These are phyloP conservation scores for Dromococcyx pavoninus DNA, from an alignment of 2,797 vertebrate species.

Conservation along the genomic window DNA sequence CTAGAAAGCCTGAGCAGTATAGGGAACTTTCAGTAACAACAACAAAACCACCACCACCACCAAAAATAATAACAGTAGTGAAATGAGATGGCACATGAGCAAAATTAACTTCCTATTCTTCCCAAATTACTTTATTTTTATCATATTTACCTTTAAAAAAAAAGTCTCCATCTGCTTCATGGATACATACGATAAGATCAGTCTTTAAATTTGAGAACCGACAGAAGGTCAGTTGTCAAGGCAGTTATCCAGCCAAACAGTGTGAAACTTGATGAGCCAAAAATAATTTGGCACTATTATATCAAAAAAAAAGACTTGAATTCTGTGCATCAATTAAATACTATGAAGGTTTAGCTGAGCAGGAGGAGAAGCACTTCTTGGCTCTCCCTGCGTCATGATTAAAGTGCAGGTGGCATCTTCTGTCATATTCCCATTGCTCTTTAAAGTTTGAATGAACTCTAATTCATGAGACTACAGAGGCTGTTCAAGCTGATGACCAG, in stretches of 20 bases:
- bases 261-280: constrained; percentile 23
- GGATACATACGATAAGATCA: background rate
- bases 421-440: background rate
- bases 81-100: background rate
- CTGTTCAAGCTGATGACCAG: background rate
- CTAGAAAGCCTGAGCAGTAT: background rate
- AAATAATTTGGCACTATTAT: constrained; percentile 16
- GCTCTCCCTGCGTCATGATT: background rate
- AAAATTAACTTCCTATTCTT: background rate
- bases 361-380: background rate
- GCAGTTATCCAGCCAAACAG: background rate
- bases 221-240: constrained; percentile 48
- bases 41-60: too few relatives aligned
- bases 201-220: background rate
- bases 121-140: background rate
- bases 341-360: background rate
- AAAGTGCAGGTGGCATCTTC: background rate
- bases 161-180: background rate
- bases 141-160: background rate
- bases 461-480: background rate
- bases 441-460: background rate
- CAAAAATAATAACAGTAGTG: background rate
- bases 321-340: background rate
- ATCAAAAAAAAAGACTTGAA: background rate
- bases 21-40: background rate